Evolutionary conservation across 2,113 vertebrate species (phyloP), one percentile per base, ranked within the genome.

Genomic region (Sciurus niger): DNA sequence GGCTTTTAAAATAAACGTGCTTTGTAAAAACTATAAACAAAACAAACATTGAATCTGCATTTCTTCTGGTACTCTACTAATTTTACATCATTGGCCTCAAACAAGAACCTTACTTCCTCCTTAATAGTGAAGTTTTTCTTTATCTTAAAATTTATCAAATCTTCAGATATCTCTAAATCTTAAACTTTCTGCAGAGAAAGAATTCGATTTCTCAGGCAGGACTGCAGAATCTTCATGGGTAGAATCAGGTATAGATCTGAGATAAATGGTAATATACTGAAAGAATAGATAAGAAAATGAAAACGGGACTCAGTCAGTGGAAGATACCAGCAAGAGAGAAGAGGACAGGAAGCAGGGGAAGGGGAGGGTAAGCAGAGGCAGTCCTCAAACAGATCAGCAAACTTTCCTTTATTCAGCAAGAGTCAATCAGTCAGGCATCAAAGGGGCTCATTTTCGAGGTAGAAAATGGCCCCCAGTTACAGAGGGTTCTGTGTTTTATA

Each of bases 1-100:
- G 43, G 30, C 79, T 83, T 93, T 84, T 83, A 68, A 58, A 83
- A 84, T n/a, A n/a, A 87, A 70, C 22, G 84, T 58, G 67, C 20
- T 74, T 51, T 20, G 34, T 60, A 65, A 83, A 48, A 79, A 80
- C 40, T 58, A 67, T 10, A 96, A 73, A 32, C 40, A 86, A 72
- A 90, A 22, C 14, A 20, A 25, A 10, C 80, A 65, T 60, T 68
- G 22, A 93, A 93, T 60, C 72, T 20, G 80, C 83, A 74, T 80
- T 80, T 85, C 14, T 76, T 72, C n/a, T 46, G 78, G 30, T 73
- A 53, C 53, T 63, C 43, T 72, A 53, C 78, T 46, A 65, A 10
- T 6, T 88, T 60, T 32, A 60, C 58, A 4, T 22, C 78, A 34
- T 25, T 14, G 46, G 84, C 12, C 63, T 30, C 24, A 9, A 9